phyloP scores from a whole-genome alignment of 2,888 invertebrate genomes.

The Danaus chrysippus region DNA sequence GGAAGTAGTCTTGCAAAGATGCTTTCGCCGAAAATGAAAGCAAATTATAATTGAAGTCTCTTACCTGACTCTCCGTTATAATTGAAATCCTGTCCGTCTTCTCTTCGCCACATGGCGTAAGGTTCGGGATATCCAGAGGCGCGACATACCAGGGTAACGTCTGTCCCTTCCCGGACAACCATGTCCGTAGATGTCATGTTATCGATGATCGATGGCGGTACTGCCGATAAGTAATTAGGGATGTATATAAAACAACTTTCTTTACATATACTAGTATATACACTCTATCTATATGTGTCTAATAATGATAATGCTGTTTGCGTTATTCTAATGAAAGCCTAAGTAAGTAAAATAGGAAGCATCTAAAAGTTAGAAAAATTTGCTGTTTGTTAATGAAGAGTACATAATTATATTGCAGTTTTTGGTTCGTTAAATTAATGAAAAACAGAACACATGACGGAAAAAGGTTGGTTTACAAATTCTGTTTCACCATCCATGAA shows the following conservation, averaged over 20 bases:
- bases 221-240: constrained; percentile 67
- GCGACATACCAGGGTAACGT: constrained; percentile 92
- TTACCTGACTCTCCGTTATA: constrained; percentile 92
- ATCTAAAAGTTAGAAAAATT: no score
- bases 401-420: no score
- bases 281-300: no score
- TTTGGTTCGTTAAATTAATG: no score
- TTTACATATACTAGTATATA: background rate
- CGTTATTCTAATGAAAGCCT: no score
- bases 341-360: no score
- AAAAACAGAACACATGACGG: no score
- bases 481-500: no score
- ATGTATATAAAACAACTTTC: constrained; percentile 2
- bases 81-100: constrained; percentile 92
- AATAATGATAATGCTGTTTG: no score
- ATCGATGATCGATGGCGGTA: constrained; percentile 94
- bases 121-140: constrained; percentile 94
- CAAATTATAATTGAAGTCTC: constrained; percentile 3
- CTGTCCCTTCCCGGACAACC: constrained; percentile 92
- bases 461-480: no score
- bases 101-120: constrained; percentile 94
- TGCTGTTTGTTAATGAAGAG: no score
- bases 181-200: constrained; percentile 94
- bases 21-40: background rate
- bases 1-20: no score